Percentiles rank a stretch among this genome's conserved stretches.
Evolutionary conservation across 30 jellyfish, hydroid and myxozoan genomes (phyloP).

Genomic region (Chironex yamaguchii): DNA sequence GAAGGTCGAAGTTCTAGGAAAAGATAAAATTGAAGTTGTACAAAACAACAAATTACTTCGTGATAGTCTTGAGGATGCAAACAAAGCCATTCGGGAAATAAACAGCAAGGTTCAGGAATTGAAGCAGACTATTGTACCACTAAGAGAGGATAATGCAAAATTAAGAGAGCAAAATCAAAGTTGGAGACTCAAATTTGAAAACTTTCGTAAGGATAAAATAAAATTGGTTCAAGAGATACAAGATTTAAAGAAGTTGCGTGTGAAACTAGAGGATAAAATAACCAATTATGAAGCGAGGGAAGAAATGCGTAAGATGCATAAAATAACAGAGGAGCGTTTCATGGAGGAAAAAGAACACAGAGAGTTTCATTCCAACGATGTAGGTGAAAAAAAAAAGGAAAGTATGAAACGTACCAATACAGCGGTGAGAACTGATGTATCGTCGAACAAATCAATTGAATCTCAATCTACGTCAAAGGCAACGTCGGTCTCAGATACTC

Average conservation of each 20-base stretch:
- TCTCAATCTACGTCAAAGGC: too few species aligned
- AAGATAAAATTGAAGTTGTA: conserved; percentile 68
- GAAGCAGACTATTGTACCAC: conserved; percentile 91
- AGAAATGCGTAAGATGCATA: not conserved
- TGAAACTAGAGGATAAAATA: conserved; percentile 54
- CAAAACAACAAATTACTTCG: conserved; percentile 86
- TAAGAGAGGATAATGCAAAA: conserved; percentile 87
- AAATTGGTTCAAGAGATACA: conserved; percentile 54
- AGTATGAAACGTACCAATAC: too few species aligned
- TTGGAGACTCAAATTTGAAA: conserved; percentile 68
- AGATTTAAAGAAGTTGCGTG: conserved; percentile 61
- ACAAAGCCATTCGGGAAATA: conserved; percentile 93
- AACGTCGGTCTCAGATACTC: too few species aligned
- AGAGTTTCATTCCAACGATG: too few species aligned
- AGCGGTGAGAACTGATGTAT: too few species aligned
- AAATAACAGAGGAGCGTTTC: not conserved
- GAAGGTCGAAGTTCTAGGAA: conserved; percentile 58
- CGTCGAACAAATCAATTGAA: too few species aligned
- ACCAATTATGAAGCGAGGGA: not conserved
- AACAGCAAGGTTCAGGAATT: conserved; percentile 94
- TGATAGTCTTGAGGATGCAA: conserved; percentile 96
- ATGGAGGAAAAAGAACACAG: too few species aligned
- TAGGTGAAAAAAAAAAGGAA: too few species aligned
- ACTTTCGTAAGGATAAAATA: conserved; percentile 67
- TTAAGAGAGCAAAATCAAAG: conserved; percentile 74